Evolutionary conservation across 2,888 invertebrate species (phyloP).

Genomic region (Nomada fucata): DNA sequence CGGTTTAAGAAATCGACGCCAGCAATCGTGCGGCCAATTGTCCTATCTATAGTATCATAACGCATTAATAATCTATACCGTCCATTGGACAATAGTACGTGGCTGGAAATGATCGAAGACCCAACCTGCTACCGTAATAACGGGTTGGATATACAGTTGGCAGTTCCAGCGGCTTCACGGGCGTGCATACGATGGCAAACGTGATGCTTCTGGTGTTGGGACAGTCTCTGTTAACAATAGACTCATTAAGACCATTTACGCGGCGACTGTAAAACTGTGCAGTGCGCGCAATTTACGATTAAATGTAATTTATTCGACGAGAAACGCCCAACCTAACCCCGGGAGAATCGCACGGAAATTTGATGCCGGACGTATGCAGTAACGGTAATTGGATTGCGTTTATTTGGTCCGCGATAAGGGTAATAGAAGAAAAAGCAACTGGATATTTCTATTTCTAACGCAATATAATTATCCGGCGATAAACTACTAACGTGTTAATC

Average conservation of each 20-base stretch:
- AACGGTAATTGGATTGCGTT: background rate
- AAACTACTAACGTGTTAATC: too few species aligned
- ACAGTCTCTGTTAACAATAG: conserved; percentile 53
- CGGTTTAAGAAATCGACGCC: conserved; percentile 11
- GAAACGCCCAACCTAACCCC: background rate
- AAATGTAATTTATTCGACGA: conserved; percentile 38
- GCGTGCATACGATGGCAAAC: conserved; percentile 37
- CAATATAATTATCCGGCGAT: too few species aligned
- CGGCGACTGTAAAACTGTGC: conserved; percentile 44
- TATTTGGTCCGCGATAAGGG: background rate
- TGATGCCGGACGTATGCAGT: background rate
- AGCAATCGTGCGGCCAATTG: conserved; percentile 24
- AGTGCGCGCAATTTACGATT: conserved; percentile 24
- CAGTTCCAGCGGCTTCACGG: conserved; percentile 42
- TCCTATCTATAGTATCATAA: conserved; percentile 25
- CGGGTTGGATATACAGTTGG: conserved; percentile 41
- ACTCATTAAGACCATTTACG: conserved; percentile 64
- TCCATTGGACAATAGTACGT: conserved; percentile 52
- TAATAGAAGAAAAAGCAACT: too few species aligned
- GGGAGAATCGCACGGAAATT: conserved; percentile 2
- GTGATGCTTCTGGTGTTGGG: conserved; percentile 24
- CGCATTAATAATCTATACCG: conserved; percentile 43
- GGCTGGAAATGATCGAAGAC: conserved; percentile 50
- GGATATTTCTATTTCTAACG: too few species aligned
- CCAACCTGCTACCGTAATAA: conserved; percentile 59